These are phyloP conservation scores for Acridotheres tristis DNA, from an alignment of 2,797 vertebrate genomes.

Conservation along the genomic window DNA sequence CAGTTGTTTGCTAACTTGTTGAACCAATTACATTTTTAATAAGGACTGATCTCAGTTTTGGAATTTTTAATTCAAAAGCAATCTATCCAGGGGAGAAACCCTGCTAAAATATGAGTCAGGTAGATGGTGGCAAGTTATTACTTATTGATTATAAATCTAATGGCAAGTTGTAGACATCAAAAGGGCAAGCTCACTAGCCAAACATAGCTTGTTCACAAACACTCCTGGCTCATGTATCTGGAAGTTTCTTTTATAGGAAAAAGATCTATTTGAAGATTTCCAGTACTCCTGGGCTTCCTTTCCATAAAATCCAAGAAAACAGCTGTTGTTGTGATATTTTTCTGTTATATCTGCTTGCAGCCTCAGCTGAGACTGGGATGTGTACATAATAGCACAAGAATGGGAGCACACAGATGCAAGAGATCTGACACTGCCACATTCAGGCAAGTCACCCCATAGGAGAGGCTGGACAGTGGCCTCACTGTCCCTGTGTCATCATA, in stretches of 20 bases:
- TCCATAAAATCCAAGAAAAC: not conserved
- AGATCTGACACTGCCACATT: not conserved
- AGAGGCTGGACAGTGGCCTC: not conserved
- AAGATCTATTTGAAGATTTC: conserved; percentile 27
- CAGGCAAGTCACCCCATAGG: not conserved
- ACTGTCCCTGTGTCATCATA: not conserved
- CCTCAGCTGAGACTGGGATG: not conserved
- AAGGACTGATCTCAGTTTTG: not conserved
- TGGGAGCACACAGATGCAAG: not conserved
- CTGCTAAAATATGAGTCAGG: not conserved
- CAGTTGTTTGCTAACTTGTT: not conserved
- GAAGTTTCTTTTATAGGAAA: not conserved
- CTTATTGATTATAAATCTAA: not conserved
- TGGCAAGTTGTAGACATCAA: not conserved
- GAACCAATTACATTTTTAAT: not conserved
- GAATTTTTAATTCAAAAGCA: not conserved
- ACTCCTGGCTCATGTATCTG: not conserved
- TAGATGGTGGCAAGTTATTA: not conserved
- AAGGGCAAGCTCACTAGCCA: not conserved
- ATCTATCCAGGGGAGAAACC: not conserved
- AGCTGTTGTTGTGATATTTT: not conserved
- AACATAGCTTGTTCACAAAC: not conserved
- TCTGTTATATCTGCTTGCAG: not conserved
- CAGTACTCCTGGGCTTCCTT: not conserved
- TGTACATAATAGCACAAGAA: not conserved